phyloP scores from a whole-genome alignment of 1,140 invertebrate species.

The Ceratoteleas bidentatus region DNA sequence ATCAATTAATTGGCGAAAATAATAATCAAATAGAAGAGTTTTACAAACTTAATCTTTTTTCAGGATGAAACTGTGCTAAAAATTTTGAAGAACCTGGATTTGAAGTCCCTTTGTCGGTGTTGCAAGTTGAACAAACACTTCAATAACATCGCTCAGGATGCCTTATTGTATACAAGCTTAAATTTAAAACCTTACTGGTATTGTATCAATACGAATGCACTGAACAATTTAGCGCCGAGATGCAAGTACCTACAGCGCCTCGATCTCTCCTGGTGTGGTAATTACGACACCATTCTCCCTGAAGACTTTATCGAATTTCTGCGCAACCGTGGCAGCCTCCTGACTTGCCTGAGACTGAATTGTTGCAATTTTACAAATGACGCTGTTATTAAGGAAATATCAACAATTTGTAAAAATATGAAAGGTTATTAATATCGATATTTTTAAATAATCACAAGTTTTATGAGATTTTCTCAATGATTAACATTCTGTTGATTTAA shows the following conservation, averaged over 20 bases:
- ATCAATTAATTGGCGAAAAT: too few relatives aligned
- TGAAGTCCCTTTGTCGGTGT: slow-evolving; percentile 88
- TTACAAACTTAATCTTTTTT: slow-evolving; percentile 61
- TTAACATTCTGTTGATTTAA: slow-evolving; percentile 21
- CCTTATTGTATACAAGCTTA: slow-evolving; percentile 88
- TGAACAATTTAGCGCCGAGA: slow-evolving; percentile 81
- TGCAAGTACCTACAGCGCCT: slow-evolving; percentile 88
- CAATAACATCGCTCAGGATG: slow-evolving; percentile 87
- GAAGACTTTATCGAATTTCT: slow-evolving; percentile 85
- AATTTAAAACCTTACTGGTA: slow-evolving; percentile 89
- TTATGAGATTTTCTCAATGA: not conserved
- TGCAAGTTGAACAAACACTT: slow-evolving; percentile 89
- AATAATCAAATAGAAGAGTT: not conserved
- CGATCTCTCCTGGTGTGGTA: slow-evolving; percentile 94
- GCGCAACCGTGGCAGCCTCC: slow-evolving; percentile 83
- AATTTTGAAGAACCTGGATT: slow-evolving; percentile 80
- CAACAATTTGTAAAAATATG: slow-evolving; percentile 85
- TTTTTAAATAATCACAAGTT: slow-evolving; percentile 6
- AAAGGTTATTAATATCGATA: slow-evolving; percentile 83
- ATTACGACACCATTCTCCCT: slow-evolving; percentile 84
- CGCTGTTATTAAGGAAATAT: slow-evolving; percentile 83
- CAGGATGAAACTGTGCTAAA: slow-evolving; percentile 87
- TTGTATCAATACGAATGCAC: slow-evolving; percentile 82
- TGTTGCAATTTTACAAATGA: slow-evolving; percentile 89
- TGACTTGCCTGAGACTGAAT: slow-evolving; percentile 88